phyloP scores from a whole-genome alignment of 1,140 invertebrate species.

The Aphaenogaster rudis region DNA sequence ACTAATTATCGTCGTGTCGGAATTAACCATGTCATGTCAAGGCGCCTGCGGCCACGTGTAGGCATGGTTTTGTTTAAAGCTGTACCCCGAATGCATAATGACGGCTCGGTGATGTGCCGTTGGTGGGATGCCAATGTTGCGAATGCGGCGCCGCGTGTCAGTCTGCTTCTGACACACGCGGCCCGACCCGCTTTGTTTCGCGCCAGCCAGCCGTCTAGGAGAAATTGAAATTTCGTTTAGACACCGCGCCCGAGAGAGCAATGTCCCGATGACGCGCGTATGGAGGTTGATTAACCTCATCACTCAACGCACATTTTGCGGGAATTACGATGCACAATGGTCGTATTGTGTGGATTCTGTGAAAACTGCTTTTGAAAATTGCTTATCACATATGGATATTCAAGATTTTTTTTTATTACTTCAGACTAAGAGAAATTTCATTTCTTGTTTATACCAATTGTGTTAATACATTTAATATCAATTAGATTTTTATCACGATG shows the following conservation, averaged over 20 bases:
- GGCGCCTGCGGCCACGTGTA: conserved; percentile 36
- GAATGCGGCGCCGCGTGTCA: conserved; percentile 46
- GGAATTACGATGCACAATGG: not conserved
- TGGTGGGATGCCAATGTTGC: conserved; percentile 61
- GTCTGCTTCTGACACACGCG: conserved; percentile 54
- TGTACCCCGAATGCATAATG: conserved; percentile 57
- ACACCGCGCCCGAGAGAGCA: conserved; percentile 37
- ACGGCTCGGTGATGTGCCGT: conserved; percentile 56
- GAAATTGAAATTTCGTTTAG: conserved; percentile 62
- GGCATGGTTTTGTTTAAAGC: conserved; percentile 55
- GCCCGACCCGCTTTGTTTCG: conserved; percentile 50
- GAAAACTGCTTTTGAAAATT: not conserved
- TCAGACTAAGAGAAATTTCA: not conserved
- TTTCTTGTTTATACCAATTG: not conserved
- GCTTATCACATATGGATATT: not conserved
- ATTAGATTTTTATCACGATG: not conserved
- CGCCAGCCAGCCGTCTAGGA: conserved; percentile 60
- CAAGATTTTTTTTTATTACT: not conserved
- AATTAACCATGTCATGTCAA: conserved; percentile 59
- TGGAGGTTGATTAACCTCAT: conserved; percentile 30
- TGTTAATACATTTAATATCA: not conserved
- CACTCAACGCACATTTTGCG: conserved; percentile 9
- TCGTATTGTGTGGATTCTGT: not conserved
- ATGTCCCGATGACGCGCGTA: conserved; percentile 38
- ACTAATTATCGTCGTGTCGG: conserved; percentile 46